phyloP scores from a whole-genome alignment of 2,888 invertebrate species.

The Phoenoteleia sp. region DNA sequence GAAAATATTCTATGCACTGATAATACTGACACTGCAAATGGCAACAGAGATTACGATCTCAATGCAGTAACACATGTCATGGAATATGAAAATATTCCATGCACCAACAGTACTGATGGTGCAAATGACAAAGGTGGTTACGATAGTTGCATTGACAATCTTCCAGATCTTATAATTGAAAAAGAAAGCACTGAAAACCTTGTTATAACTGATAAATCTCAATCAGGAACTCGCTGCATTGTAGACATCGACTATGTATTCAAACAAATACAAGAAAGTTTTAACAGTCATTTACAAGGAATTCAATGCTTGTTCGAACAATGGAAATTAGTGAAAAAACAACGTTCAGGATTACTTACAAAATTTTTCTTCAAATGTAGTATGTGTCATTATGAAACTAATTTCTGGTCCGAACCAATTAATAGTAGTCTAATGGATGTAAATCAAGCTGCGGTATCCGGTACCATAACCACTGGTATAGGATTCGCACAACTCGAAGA shows the following conservation, averaged over 20 bases:
- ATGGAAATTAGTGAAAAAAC: too few relatives aligned
- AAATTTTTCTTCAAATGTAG: too few relatives aligned
- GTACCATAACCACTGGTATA: not conserved
- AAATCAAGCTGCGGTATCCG: not conserved
- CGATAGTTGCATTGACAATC: not conserved
- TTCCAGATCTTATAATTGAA: slow-evolving; percentile 7
- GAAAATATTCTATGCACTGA: not conserved
- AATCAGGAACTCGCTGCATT: slow-evolving; percentile 6
- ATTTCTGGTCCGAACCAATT: too few relatives aligned
- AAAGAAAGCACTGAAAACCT: slow-evolving; percentile 1
- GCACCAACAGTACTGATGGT: not conserved
- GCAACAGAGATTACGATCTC: not conserved
- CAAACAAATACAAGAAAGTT: too few relatives aligned
- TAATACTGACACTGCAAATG: not conserved
- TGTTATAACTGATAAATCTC: not conserved
- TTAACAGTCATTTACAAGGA: too few relatives aligned
- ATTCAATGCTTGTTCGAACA: too few relatives aligned
- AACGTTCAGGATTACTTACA: too few relatives aligned
- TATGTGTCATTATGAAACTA: too few relatives aligned
- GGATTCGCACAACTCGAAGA: not conserved
- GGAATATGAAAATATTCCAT: slow-evolving; percentile 4
- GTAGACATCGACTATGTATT: not conserved
- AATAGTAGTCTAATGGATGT: too few relatives aligned
- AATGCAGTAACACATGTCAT: not conserved
- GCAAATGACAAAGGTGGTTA: not conserved